These are phyloP conservation scores for Batillaria attramentaria DNA, from an alignment of 1,140 invertebrate genomes.

Conservation along the genomic window DNA sequence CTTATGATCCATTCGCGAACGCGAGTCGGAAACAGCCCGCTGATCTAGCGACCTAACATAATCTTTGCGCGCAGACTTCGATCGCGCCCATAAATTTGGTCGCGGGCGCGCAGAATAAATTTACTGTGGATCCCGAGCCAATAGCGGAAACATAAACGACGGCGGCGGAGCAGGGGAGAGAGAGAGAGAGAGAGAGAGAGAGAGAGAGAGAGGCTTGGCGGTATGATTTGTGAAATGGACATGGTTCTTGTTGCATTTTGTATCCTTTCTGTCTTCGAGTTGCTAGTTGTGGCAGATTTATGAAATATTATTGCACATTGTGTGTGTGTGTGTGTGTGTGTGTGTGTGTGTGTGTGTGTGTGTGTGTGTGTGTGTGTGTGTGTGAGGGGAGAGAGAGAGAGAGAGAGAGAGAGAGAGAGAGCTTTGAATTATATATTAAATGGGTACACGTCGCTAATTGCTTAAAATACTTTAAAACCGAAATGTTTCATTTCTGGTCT, in stretches of 20 bases:
- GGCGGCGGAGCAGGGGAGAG: not conserved
- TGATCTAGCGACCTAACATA: too few relatives aligned
- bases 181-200: not conserved
- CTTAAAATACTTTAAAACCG: too few relatives aligned
- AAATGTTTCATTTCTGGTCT: too few relatives aligned
- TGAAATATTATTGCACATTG: too few relatives aligned
- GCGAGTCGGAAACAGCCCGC: too few relatives aligned
- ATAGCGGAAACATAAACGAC: not conserved
- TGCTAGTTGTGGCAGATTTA: too few relatives aligned
- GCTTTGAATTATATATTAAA: not conserved
- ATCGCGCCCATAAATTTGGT: not conserved
- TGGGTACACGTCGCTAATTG: not conserved
- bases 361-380: not conserved
- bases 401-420: not conserved
- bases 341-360: slow-evolving; percentile 2
- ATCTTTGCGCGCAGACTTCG: too few relatives aligned
- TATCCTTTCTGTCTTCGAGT: too few relatives aligned
- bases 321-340: not conserved
- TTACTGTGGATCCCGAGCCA: too few relatives aligned
- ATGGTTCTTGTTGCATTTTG: too few relatives aligned
- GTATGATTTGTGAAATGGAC: too few relatives aligned
- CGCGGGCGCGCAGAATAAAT: not conserved
- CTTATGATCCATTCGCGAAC: too few relatives aligned
- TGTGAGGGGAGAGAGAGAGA: not conserved
- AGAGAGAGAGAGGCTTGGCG: slow-evolving; percentile 17